phyloP scores from a whole-genome alignment of 2,888 invertebrate genomes.

The Drosophila lacicola region DNA sequence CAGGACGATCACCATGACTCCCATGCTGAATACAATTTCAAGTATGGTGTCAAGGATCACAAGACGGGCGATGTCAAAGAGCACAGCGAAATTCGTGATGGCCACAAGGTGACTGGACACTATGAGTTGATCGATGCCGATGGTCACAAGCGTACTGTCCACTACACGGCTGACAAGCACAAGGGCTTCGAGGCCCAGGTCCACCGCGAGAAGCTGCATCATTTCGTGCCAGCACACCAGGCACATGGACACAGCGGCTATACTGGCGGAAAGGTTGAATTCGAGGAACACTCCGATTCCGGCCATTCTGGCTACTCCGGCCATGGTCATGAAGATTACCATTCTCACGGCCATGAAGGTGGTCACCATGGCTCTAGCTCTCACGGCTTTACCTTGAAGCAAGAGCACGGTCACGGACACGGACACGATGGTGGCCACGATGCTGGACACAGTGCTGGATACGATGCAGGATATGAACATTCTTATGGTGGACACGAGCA shows the following conservation, averaged over 20 bases:
- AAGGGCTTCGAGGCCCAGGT: constrained; percentile 77
- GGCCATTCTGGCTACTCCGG: constrained; percentile 48
- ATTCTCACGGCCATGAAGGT: constrained; percentile 46
- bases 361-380: constrained; percentile 58
- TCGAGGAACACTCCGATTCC: constrained; percentile 62
- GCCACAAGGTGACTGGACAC: constrained; percentile 78
- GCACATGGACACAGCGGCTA: constrained; percentile 68
- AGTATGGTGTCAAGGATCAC: constrained; percentile 75
- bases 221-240: constrained; percentile 57
- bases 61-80: constrained; percentile 78
- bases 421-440: constrained; percentile 42
- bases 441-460: constrained; percentile 25
- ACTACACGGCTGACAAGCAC: constrained; percentile 80
- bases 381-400: constrained; percentile 65
- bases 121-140: constrained; percentile 81
- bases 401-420: constrained; percentile 65
- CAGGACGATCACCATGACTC: constrained; percentile 67
- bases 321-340: constrained; percentile 46
- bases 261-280: constrained; percentile 66
- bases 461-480: constrained; percentile 25
- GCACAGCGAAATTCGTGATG: constrained; percentile 72
- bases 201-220: constrained; percentile 69
- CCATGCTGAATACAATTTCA: constrained; percentile 75
- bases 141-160: constrained; percentile 79
- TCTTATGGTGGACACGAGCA: constrained; percentile 39